Evolutionary conservation across 2,888 invertebrate species (phyloP).

Genomic region (Andrena hattorfiana): DNA sequence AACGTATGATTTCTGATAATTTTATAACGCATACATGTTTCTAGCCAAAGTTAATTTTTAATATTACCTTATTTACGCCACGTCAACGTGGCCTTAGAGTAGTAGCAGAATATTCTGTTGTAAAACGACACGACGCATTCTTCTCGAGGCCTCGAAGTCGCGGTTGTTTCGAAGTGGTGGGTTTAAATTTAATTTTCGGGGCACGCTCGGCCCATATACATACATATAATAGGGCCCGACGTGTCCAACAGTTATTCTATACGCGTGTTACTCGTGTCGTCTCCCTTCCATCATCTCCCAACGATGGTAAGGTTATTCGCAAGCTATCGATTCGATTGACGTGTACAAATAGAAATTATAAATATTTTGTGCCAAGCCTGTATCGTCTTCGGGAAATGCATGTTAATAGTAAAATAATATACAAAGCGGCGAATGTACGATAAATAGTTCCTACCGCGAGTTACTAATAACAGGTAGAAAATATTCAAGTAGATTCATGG

Average conservation of each 20-base stretch:
- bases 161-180: constrained; percentile 11
- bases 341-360: constrained; percentile 42
- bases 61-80: constrained; percentile 35
- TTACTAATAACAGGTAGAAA: constrained; percentile 55
- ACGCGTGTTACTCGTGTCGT: constrained; percentile 27
- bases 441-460: constrained; percentile 35
- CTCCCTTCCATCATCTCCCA: neutral
- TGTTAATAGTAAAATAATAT: constrained; percentile 47
- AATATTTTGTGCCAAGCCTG: constrained; percentile 24
- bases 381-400: neutral
- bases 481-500: constrained; percentile 42
- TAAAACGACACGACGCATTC: constrained; percentile 17
- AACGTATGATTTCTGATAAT: constrained; percentile 50
- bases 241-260: constrained; percentile 52
- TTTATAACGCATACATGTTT: constrained; percentile 47
- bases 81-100: constrained; percentile 28
- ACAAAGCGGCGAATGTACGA: constrained; percentile 49
- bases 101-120: constrained; percentile 35
- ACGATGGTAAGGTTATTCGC: neutral
- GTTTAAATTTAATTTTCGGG: constrained; percentile 28
- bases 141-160: constrained; percentile 9
- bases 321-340: constrained; percentile 1
- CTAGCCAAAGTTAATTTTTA: constrained; percentile 53
- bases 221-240: constrained; percentile 25
- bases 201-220: constrained; percentile 32